Evolutionary conservation across 2,888 invertebrate species (phyloP).

Genomic region (Poecilobothrus nobilitatus): DNA sequence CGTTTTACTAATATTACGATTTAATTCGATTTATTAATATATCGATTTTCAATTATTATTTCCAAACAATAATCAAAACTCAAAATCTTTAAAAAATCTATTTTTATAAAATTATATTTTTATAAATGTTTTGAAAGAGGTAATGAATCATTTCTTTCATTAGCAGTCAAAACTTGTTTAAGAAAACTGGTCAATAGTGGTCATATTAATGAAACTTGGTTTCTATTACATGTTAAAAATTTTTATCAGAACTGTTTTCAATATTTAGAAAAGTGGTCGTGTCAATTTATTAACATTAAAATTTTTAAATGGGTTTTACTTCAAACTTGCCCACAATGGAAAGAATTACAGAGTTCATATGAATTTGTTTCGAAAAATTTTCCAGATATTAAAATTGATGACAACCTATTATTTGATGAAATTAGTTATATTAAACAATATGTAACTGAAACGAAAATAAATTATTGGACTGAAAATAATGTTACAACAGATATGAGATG

Average conservation of each 20-base stretch:
- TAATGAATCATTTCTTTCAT: no score
- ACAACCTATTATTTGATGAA: conserved; percentile 10
- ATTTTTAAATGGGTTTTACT: conserved; percentile 13
- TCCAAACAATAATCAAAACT: no score
- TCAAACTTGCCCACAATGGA: conserved; percentile 12
- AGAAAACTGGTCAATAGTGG: background rate
- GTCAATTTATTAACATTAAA: conserved; percentile 13
- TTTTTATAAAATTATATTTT: no score
- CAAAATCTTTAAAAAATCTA: no score
- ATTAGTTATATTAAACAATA: conserved; percentile 14
- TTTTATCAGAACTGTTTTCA: conserved; percentile 14
- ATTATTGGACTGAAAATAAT: conserved; percentile 8
- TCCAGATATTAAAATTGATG: conserved; percentile 11
- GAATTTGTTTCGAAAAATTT: conserved; percentile 15
- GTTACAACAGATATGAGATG: conserved; percentile 12
- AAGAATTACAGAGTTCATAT: conserved; percentile 12
- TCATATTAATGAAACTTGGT: conserved; percentile 2
- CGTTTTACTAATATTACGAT: no score
- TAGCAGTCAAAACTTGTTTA: conserved; percentile 7
- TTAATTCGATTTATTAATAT: no score
- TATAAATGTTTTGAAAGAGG: conserved; percentile 2
- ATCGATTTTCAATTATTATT: no score
- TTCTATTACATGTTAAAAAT: conserved; percentile 9
- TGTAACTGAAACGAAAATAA: conserved; percentile 12
- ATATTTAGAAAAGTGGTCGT: conserved; percentile 14